Conservation (phyloP, 1,140 invertebrate species). For the Scaptomyza pallida region DNA sequence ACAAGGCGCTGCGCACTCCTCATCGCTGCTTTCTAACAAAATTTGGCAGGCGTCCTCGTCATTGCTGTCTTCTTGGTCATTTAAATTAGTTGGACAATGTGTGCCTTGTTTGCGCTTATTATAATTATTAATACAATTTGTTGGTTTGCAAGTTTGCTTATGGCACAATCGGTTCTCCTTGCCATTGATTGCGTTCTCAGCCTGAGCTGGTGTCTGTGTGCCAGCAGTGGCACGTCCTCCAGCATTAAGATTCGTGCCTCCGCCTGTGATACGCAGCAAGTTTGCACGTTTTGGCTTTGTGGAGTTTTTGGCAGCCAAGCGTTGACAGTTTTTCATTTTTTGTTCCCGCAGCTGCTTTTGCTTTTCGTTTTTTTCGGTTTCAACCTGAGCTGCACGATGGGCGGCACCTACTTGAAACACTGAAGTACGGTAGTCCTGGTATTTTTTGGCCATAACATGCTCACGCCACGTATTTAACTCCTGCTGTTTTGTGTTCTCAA, state of each 20-base stretch:
- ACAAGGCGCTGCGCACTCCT: neutral
- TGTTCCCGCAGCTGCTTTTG: slow-evolving; percentile 29
- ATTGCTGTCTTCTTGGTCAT: neutral
- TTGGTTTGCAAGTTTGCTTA: slow-evolving; percentile 1
- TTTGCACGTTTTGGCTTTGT: slow-evolving; percentile 19
- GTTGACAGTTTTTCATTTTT: slow-evolving; percentile 53
- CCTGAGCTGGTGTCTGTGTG: slow-evolving; percentile 53
- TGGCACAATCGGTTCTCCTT: slow-evolving; percentile 50
- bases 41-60: neutral
- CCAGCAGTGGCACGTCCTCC: slow-evolving; percentile 54
- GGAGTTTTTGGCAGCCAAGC: slow-evolving; percentile 13
- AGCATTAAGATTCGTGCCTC: slow-evolving; percentile 37
- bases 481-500: slow-evolving; percentile 58
- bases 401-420: slow-evolving; percentile 75
- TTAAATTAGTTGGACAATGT: neutral
- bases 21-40: slow-evolving; percentile 8
- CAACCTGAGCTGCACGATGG: slow-evolving; percentile 66
- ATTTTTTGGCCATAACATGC: slow-evolving; percentile 68
- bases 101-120: neutral
- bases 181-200: neutral
- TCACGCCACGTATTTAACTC: slow-evolving; percentile 74
- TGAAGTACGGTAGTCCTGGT: slow-evolving; percentile 66
- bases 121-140: neutral
- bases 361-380: slow-evolving; percentile 51
- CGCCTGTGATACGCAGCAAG: slow-evolving; percentile 19